phyloP scores from a whole-genome alignment of 2,113 vertebrate species.

The Gasterosteus nipponicus region DNA sequence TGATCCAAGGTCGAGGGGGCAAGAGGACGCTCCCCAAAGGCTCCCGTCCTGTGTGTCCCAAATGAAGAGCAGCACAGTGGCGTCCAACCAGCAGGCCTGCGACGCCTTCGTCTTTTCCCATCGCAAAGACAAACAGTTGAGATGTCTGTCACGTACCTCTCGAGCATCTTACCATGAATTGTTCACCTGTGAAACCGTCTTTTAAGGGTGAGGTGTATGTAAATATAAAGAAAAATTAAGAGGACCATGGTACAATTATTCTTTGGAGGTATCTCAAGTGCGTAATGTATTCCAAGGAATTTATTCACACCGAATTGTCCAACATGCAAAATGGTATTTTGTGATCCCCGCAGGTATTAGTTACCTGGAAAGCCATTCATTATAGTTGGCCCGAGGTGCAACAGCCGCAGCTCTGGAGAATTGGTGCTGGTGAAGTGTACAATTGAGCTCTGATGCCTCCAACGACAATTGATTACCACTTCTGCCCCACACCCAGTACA shows the following conservation, averaged over 20 bases:
- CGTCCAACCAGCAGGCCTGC: constrained; percentile 88
- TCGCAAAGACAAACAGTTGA: constrained; percentile 86
- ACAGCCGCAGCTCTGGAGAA: constrained; percentile 31
- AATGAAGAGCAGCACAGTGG: constrained; percentile 83
- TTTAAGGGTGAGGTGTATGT: background rate
- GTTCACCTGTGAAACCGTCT: background rate
- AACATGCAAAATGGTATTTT: background rate
- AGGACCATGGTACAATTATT: background rate
- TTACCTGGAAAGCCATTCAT: constrained; percentile 33
- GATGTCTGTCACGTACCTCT: constrained; percentile 36
- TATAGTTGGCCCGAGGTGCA: constrained; percentile 37
- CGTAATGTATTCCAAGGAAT: background rate
- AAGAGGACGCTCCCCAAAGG: constrained; percentile 76
- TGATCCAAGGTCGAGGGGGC: constrained; percentile 73
- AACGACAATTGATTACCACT: constrained; percentile 60
- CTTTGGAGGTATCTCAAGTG: background rate
- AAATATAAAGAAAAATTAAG: background rate
- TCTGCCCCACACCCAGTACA: constrained; percentile 13
- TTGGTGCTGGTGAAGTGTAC: constrained; percentile 23
- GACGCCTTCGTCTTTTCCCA: constrained; percentile 86
- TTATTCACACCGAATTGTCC: background rate
- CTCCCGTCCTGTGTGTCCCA: constrained; percentile 65
- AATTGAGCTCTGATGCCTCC: constrained; percentile 43
- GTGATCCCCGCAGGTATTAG: constrained; percentile 9
- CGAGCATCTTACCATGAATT: background rate